Conservation (phyloP, 2,888 invertebrate genomes). For the Caenorhabditis sp. region DNA sequence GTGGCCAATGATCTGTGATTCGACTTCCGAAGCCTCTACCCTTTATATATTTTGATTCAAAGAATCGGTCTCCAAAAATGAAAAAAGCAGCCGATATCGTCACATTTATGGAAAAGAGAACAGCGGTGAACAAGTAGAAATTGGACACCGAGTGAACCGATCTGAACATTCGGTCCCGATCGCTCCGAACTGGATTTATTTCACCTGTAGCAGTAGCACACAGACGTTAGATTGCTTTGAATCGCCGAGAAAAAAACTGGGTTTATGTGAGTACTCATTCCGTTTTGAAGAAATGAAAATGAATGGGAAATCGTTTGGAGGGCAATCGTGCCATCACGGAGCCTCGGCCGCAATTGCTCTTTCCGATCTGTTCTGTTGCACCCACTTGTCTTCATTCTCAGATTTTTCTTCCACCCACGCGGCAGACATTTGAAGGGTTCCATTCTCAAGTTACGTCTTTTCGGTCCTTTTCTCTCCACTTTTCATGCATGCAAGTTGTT, state of each 20-base stretch:
- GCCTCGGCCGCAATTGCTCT: too few species aligned
- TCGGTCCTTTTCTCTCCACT: not conserved
- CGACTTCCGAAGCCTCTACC: too few species aligned
- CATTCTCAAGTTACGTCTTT: too few species aligned
- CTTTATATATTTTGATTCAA: constrained; percentile 1
- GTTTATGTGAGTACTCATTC: not conserved
- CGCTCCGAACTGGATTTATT: not conserved
- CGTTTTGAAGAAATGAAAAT: too few species aligned
- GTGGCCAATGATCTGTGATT: not conserved
- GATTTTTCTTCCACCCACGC: too few species aligned
- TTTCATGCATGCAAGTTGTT: not conserved
- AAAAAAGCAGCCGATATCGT: not conserved
- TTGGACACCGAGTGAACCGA: constrained; percentile 21
- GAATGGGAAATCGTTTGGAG: too few species aligned
- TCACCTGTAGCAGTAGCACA: constrained; percentile 26
- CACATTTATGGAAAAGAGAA: constrained; percentile 3
- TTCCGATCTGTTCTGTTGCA: too few species aligned
- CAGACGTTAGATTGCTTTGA: not conserved
- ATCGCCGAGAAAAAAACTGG: constrained; percentile 8
- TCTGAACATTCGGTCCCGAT: constrained; percentile 1
- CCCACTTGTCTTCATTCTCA: too few species aligned
- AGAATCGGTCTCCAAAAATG: constrained; percentile 15
- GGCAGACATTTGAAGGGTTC: too few species aligned
- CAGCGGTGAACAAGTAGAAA: constrained; percentile 19
- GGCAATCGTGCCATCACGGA: too few species aligned